Evolutionary conservation across 2,888 invertebrate species (phyloP), one percentile per base, ranked within the genome.

Genomic region (Glyphotaelius pellucidus): DNA sequence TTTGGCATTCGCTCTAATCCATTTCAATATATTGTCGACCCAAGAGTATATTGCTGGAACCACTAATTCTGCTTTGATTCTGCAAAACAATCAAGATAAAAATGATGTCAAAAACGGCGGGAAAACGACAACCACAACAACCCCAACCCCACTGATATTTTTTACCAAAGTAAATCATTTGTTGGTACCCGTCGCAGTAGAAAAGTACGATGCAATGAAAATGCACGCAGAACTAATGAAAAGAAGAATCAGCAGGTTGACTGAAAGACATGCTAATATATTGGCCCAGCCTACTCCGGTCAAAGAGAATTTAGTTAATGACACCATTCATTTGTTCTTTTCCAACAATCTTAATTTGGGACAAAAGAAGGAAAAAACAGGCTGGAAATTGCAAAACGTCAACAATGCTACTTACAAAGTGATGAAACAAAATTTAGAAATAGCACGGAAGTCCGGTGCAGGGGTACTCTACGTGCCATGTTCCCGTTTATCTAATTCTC

Each of bases 171-270:
- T 91, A 38, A 92, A 90, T 30, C 81, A 89, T 88, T n/a, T 80
- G 19, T 31, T 84, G 47, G 87, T 31, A 30, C 84, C 80, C n/a
- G 47, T 91, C 30, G 88, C 89, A 31, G 89, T 93, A 81, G 91
- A 93, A 90, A 93, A 93, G 67, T 93, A 91, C 84, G 93, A 93
- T 80, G 92, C 93, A 4, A 88, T 92, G 80, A 93, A 93, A 90
- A 91, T 93, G 42, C 93, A 93, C 42, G 79, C 92, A 25, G 90
- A 91, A 12, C 92, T 93, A 11, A 93, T 93, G 93, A 93, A 92
- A 81, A 92, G 92, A 80, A 93, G 90, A 83, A 92, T 93, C 25
- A 31, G 30, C 38, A 91, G 90, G 12, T 88, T 93, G 91, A 90
- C 91, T 19, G 91, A 89, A 47, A 89, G 67, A 79, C 52, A 38